Percentiles rank a stretch among this genome's conserved stretches.
Evolutionary conservation across 2,888 invertebrate genomes (phyloP).

Genomic region (Stenotaenia linearis): DNA sequence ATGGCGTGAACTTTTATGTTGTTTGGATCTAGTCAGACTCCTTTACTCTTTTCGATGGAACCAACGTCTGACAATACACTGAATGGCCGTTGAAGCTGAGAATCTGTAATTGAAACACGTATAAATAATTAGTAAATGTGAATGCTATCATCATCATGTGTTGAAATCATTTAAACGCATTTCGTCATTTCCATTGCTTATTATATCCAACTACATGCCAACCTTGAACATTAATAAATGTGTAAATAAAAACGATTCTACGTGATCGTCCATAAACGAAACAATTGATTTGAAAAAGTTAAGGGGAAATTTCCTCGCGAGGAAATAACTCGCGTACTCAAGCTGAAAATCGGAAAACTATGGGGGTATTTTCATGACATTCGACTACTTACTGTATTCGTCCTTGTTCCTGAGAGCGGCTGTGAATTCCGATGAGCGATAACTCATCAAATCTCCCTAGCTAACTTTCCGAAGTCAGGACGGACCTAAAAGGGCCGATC

Average conservation of each 20-base stretch:
- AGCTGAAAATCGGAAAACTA: background rate
- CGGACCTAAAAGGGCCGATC: constrained; percentile 30
- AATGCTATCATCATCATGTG: background rate
- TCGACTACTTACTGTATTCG: constrained; percentile 27
- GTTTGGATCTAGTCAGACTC: constrained; percentile 16
- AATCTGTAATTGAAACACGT: background rate
- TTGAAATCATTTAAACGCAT: background rate
- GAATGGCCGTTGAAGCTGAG: background rate
- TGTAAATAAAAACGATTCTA: background rate
- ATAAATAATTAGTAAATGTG: background rate
- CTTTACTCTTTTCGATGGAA: background rate
- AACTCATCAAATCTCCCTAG: background rate
- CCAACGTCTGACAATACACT: background rate
- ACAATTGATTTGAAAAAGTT: too few species aligned
- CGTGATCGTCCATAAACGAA: too few species aligned
- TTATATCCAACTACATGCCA: background rate
- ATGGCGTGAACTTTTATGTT: background rate
- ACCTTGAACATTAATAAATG: background rate
- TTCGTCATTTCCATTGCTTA: constrained; percentile 1
- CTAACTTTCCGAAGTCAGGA: background rate
- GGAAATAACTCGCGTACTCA: background rate
- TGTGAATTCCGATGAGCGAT: background rate
- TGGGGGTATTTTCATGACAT: background rate
- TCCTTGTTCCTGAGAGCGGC: constrained; percentile 28
- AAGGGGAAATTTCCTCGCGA: background rate